Base-by-base conservation (phyloP, 2,797 vertebrate species). In the Botia kubotai region DNA sequence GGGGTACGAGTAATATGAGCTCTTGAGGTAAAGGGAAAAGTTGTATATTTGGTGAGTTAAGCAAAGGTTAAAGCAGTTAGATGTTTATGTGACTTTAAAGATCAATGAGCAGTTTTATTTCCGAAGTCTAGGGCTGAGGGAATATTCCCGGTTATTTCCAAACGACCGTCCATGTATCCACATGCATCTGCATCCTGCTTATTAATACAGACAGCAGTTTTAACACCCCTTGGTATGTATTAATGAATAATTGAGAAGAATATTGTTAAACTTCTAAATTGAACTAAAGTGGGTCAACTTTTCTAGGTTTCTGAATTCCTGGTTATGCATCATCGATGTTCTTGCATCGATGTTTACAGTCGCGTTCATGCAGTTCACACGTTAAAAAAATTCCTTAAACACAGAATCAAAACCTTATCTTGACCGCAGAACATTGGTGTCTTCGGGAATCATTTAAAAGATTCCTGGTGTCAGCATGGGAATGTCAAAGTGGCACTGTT, bases 41-140 rank as follows among this genome's bases (percentile, higher is more conserved):
- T 29, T 65, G 69, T 72, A 55, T 55, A 43, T 60, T 65, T 72
- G 52, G 23, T 63, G 26, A 70, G 16, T 67, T 3, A 2, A 17
- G 50, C 36, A 79, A 71, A 79, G 66, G 57, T 79, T 60, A 78
- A 78, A 78, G 53, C 53, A 58, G 63, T 7, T 66, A 43, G 39
- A 8, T 53, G 53, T 46, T 58, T n/a, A 69, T 69, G 75, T 78
- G 53, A 48, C 39, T 48, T 50, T 19, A 48, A 69, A 70, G 53
- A 70, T 21, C 66, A 50, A 60, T 60, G 1, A 58, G 43, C 11
- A 2, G 17, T 10, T 33, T 69, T 1, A 16, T 77, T 29, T 58
- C 50, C 4, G 4, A 33, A 5, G 33, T 33, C 33, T 33, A 4
- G 2, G 10, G 57, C 14, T 67, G 26, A n/a, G 19, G 29, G 4